Conservation (phyloP, 2,113 vertebrate genomes). For the Centrocercus urophasianus region DNA sequence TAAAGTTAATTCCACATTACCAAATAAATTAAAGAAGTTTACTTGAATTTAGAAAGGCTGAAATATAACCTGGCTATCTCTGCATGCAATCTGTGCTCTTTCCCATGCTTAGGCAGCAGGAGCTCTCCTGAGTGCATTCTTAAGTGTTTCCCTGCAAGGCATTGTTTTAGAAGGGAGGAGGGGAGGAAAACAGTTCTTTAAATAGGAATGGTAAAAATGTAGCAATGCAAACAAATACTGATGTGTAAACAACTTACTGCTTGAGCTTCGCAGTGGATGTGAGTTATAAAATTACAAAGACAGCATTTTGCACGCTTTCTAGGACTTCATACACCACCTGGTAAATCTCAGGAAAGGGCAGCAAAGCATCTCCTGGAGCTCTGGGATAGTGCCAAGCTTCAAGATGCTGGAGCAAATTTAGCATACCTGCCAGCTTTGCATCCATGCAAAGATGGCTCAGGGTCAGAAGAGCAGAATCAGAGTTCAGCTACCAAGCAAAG, state of each 20-base stretch:
- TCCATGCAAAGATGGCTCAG: background rate
- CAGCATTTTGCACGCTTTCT: background rate
- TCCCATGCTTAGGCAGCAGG: slow-evolving; percentile 53
- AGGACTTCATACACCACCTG: background rate
- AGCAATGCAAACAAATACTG: slow-evolving; percentile 41
- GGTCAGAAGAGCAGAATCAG: background rate
- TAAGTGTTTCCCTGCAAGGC: slow-evolving; percentile 22
- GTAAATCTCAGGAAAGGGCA: background rate
- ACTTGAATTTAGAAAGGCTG: slow-evolving; percentile 6
- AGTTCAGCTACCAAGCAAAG: background rate
- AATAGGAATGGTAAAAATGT: slow-evolving; percentile 50
- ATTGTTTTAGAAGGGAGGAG: background rate
- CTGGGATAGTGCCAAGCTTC: background rate
- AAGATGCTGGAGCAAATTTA: background rate
- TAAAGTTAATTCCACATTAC: slow-evolving; percentile 16
- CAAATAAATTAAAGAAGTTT: slow-evolving; percentile 52
- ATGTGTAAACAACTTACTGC: background rate
- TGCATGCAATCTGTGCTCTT: background rate
- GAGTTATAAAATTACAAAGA: background rate
- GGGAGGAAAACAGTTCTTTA: background rate
- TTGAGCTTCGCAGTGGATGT: slow-evolving; percentile 21
- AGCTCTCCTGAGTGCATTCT: background rate
- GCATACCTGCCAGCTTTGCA: background rate
- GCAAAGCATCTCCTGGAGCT: background rate
- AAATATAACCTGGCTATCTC: slow-evolving; percentile 37